phyloP scores from a whole-genome alignment of 2,888 invertebrate species.

The Drosophila picticornis region DNA sequence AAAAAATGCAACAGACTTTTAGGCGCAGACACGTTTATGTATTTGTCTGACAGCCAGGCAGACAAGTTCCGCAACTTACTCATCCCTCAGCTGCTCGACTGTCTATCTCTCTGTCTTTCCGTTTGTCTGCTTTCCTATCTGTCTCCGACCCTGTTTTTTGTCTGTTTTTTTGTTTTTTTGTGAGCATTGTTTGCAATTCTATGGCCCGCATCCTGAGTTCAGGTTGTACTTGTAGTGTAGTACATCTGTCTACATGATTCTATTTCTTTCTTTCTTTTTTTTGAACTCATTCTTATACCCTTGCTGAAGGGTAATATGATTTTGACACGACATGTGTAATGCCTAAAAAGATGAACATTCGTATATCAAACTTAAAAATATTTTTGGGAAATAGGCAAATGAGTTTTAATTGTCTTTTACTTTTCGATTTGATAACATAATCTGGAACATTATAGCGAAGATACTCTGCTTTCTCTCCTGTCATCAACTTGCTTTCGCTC shows the following conservation, averaged over 20 bases:
- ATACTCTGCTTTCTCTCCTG: not conserved
- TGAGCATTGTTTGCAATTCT: slow-evolving; percentile 12
- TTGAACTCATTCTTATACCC: slow-evolving; percentile 44
- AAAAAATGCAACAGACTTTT: slow-evolving; percentile 72
- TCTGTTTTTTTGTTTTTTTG: not conserved
- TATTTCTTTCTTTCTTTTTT: slow-evolving; percentile 10
- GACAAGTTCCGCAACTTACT: slow-evolving; percentile 55
- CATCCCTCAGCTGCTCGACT: slow-evolving; percentile 5
- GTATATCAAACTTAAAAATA: not conserved
- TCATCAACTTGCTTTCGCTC: slow-evolving; percentile 4
- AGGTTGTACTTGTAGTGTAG: slow-evolving; percentile 33
- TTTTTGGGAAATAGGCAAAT: not conserved
- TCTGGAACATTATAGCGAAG: not conserved
- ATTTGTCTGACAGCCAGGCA: slow-evolving; percentile 66
- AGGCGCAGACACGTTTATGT: slow-evolving; percentile 80
- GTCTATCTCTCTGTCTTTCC: slow-evolving; percentile 43
- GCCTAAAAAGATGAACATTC: not conserved
- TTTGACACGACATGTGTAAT: no score
- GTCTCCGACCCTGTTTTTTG: slow-evolving; percentile 59
- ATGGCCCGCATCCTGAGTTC: slow-evolving; percentile 36
- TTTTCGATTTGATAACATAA: not conserved
- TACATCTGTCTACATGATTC: slow-evolving; percentile 31
- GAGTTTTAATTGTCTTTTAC: not conserved
- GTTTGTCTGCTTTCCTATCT: slow-evolving; percentile 5
- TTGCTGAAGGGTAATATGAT: not conserved